Percentiles rank a stretch among this genome's conserved stretches.
Evolutionary conservation across 2,888 invertebrate genomes (phyloP).

Genomic region (Morpho helenor): DNA sequence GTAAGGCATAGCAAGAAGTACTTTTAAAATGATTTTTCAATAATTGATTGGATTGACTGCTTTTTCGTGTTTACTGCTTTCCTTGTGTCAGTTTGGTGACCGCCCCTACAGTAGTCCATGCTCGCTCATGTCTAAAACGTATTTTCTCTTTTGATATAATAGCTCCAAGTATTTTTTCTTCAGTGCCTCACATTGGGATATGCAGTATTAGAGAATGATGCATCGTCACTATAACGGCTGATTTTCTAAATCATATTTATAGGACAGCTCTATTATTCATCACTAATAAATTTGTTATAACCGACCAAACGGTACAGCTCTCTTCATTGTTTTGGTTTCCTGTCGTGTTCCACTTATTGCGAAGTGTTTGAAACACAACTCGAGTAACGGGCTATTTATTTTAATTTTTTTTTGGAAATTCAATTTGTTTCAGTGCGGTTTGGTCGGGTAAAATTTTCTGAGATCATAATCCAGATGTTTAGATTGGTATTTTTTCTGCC

Average conservation of each 20-base stretch:
- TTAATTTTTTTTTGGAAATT: not conserved
- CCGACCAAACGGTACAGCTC: slow-evolving; percentile 64
- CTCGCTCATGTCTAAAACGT: slow-evolving; percentile 73
- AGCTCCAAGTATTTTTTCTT: slow-evolving; percentile 73
- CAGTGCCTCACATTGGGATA: slow-evolving; percentile 75
- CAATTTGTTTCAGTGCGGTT: slow-evolving; percentile 38
- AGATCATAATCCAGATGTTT: slow-evolving; percentile 55
- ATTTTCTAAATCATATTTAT: slow-evolving; percentile 72
- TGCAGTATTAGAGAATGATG: slow-evolving; percentile 78
- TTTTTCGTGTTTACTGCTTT: slow-evolving; percentile 81
- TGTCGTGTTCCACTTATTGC: slow-evolving; percentile 1
- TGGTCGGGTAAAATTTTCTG: slow-evolving; percentile 65
- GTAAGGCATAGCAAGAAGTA: slow-evolving; percentile 52
- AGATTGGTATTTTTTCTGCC: slow-evolving; percentile 59
- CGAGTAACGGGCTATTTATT: slow-evolving; percentile 2
- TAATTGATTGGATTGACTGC: slow-evolving; percentile 80
- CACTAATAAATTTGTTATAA: slow-evolving; percentile 65
- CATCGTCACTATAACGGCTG: slow-evolving; percentile 78
- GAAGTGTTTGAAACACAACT: slow-evolving; percentile 8
- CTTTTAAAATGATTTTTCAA: slow-evolving; percentile 65
- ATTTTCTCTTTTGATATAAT: slow-evolving; percentile 73
- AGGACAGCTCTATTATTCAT: slow-evolving; percentile 79
- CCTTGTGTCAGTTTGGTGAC: slow-evolving; percentile 81
- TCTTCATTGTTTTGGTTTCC: slow-evolving; percentile 24
- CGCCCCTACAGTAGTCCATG: slow-evolving; percentile 78